Conservation (phyloP, 2,888 invertebrate genomes). For the Aricia artaxerxes region DNA sequence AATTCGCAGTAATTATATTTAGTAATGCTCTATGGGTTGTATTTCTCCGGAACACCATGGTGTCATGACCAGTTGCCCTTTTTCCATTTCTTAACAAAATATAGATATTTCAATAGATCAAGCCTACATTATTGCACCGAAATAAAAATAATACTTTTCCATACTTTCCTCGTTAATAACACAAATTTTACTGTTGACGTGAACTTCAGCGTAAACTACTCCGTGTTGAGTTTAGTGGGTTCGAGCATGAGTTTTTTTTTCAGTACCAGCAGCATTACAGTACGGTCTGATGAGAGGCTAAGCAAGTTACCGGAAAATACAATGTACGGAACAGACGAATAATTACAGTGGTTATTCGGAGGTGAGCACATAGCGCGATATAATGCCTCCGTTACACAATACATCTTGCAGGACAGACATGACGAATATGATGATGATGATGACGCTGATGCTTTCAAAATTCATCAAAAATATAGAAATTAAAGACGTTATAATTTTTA, state of each 20-base stretch:
- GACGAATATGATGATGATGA: not conserved
- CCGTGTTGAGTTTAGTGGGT: not conserved
- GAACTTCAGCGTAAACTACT: too few species aligned
- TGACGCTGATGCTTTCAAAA: too few species aligned
- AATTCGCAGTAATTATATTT: too few species aligned
- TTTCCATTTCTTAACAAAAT: too few species aligned
- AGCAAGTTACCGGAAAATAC: conserved; percentile 7
- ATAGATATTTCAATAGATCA: too few species aligned
- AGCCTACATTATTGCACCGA: too few species aligned
- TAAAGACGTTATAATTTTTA: too few species aligned
- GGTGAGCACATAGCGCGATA: conserved; percentile 10
- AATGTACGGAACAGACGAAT: not conserved
- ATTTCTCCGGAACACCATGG: not conserved
- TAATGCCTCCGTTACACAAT: not conserved
- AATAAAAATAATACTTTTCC: too few species aligned
- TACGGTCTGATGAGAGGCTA: not conserved
- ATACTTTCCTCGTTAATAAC: too few species aligned
- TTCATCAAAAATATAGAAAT: too few species aligned
- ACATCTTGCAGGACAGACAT: not conserved
- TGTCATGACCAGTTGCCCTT: too few species aligned
- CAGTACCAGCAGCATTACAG: not conserved
- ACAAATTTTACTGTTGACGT: too few species aligned
- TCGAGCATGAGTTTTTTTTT: not conserved
- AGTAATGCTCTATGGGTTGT: not conserved
- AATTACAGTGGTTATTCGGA: conserved; percentile 21